phyloP scores from a whole-genome alignment of 2,888 invertebrate genomes.

The Ferdinandea cuprea region DNA sequence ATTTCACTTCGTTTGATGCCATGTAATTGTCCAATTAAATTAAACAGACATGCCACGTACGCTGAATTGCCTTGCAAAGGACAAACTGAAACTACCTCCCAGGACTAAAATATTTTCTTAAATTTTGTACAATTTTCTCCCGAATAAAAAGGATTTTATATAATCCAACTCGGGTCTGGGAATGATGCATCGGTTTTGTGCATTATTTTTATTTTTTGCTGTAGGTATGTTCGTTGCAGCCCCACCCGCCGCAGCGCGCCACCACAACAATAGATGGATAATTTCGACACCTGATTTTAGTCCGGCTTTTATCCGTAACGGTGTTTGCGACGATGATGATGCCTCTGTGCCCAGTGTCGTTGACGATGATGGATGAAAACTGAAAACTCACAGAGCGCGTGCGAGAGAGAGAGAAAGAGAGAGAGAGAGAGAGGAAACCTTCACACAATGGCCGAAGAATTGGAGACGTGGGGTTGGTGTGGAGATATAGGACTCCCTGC shows the following conservation, averaged over 20 bases:
- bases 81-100: background rate
- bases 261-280: conserved; percentile 64
- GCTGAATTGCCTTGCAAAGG: conserved; percentile 23
- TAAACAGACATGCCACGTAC: conserved; percentile 58
- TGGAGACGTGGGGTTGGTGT: background rate
- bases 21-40: conserved; percentile 75
- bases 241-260: background rate
- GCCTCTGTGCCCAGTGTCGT: conserved; percentile 55
- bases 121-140: background rate
- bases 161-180: background rate
- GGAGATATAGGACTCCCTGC: conserved; percentile 29
- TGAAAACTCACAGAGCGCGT: conserved; percentile 29
- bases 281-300: conserved; percentile 69
- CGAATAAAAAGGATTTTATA: background rate
- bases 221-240: background rate
- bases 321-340: conserved; percentile 52
- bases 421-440: conserved; percentile 10
- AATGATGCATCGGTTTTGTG: conserved; percentile 11
- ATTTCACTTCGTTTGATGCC: conserved; percentile 69
- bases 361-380: conserved; percentile 69
- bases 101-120: conserved; percentile 26
- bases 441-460: conserved; percentile 3
- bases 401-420: conserved; percentile 30
- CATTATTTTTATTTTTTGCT: background rate
- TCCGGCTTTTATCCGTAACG: conserved; percentile 35